These are phyloP conservation scores for Glaucidium brasilianum DNA, from an alignment of 2,113 vertebrate species.

Conservation along the genomic window DNA sequence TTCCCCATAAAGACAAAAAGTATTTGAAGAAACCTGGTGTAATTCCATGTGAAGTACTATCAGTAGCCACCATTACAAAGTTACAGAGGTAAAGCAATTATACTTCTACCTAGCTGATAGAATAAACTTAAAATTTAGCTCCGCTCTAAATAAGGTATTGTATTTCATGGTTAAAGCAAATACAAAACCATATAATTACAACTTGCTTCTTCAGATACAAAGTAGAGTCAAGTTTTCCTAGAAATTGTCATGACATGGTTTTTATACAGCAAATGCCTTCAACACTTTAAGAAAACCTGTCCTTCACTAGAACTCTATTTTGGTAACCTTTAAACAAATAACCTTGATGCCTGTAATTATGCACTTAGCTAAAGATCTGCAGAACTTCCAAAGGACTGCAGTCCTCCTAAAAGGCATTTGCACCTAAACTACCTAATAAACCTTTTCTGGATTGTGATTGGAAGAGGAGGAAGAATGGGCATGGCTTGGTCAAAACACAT, in stretches of 20 bases:
- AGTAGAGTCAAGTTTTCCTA: neutral
- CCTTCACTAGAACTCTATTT: neutral
- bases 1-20: neutral
- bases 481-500: neutral
- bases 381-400: neutral
- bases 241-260: neutral
- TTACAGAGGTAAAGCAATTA: neutral
- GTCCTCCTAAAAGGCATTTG: neutral
- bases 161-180: neutral
- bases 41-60: neutral
- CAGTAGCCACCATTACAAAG: neutral
- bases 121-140: neutral
- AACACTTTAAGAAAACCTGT: neutral
- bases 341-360: neutral
- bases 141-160: neutral
- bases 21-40: neutral
- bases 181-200: neutral
- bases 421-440: neutral
- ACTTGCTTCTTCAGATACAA: neutral
- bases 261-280: neutral
- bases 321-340: neutral
- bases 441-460: neutral
- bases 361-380: neutral
- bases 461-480: neutral
- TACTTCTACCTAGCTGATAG: neutral